A percentile compares a stretch with the other conserved stretches of the same genome.
Evolutionary conservation across 2,797 vertebrate species (phyloP).

Genomic region (Thripadectes ignobilis): DNA sequence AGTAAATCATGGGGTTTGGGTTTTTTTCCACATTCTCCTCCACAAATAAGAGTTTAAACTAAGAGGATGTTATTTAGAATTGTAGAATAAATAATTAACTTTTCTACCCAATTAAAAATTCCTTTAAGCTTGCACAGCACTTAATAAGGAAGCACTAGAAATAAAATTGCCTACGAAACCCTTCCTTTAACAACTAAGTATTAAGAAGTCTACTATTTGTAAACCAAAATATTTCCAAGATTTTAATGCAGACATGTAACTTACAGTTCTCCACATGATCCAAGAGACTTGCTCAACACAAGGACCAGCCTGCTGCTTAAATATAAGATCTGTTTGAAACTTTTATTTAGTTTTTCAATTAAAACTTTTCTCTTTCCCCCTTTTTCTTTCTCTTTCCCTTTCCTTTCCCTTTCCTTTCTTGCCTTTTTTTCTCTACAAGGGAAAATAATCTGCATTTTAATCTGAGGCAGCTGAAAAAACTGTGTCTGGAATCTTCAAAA

Average conservation of each 20-base stretch:
- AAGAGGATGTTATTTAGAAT: neutral
- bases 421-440: neutral
- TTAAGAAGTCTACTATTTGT: neutral
- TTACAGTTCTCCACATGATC: neutral
- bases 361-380: neutral
- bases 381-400: too few species aligned
- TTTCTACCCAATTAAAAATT: neutral
- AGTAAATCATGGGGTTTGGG: neutral
- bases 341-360: neutral
- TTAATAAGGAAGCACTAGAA: neutral
- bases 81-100: slow-evolving; percentile 22
- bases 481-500: neutral
- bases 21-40: neutral
- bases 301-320: neutral
- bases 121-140: neutral
- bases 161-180: neutral
- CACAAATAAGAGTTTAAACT: neutral
- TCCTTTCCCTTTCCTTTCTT: neutral
- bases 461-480: neutral
- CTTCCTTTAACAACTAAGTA: neutral
- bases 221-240: neutral
- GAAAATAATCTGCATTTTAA: neutral
- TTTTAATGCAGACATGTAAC: neutral
- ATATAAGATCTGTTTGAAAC: neutral
- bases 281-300: neutral